Evolutionary conservation across 2,113 vertebrate genomes (phyloP).

Genomic region (Genyomyrus donnyi): DNA sequence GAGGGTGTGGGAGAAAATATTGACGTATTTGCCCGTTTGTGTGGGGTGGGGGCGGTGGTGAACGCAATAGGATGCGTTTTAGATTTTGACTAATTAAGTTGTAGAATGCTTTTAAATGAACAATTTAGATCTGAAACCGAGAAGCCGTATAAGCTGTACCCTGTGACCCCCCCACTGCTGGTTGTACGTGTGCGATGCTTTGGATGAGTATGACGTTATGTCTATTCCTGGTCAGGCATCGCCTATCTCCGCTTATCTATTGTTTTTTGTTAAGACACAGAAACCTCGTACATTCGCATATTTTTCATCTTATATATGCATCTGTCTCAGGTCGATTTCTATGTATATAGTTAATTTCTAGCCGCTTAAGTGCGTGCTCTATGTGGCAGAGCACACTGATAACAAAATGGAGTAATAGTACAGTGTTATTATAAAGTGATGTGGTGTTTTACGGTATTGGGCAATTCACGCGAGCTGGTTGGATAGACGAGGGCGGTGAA

Average conservation of each 20-base stretch:
- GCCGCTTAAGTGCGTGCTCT: background rate
- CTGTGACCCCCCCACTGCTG: background rate
- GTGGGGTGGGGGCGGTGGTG: background rate
- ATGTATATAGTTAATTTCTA: background rate
- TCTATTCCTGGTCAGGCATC: conserved; percentile 37
- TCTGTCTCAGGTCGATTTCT: background rate
- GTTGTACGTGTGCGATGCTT: conserved; percentile 35
- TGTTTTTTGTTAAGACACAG: conserved; percentile 20
- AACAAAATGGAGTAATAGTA: conserved; percentile 2
- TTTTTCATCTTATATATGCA: background rate
- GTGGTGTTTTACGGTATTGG: background rate
- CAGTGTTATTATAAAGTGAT: background rate
- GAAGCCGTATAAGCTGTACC: background rate
- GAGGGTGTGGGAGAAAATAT: conserved; percentile 21
- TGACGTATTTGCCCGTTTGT: conserved; percentile 2
- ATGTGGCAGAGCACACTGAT: background rate
- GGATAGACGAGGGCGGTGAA: background rate
- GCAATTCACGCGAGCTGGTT: background rate
- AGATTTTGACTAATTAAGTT: background rate
- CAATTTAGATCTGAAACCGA: background rate
- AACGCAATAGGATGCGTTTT: background rate
- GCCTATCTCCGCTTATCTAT: conserved; percentile 15
- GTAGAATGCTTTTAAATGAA: background rate
- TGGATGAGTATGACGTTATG: conserved; percentile 55
- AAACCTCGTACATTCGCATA: background rate